phyloP scores from a whole-genome alignment of 2,113 vertebrate genomes.

The Cichladusa arquata region DNA sequence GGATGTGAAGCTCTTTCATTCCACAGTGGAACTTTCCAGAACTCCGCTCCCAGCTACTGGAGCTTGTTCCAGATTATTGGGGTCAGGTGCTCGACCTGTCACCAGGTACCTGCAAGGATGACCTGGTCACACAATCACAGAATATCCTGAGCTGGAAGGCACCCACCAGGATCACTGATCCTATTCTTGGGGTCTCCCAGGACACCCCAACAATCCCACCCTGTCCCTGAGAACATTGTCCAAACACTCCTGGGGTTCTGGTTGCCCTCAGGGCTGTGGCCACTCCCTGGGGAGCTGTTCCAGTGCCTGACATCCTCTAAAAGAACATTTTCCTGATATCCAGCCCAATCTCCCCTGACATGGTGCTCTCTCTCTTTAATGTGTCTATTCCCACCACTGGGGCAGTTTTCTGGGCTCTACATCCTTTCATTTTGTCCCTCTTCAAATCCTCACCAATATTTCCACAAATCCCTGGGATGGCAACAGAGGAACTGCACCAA shows the following conservation, averaged over 20 bases:
- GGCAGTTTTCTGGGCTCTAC: neutral
- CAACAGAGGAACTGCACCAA: neutral
- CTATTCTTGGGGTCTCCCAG: neutral
- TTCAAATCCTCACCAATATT: neutral
- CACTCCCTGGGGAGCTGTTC: neutral
- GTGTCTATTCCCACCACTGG: neutral
- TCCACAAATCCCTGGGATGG: neutral
- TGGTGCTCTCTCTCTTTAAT: neutral
- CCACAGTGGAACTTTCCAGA: neutral
- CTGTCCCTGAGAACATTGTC: neutral
- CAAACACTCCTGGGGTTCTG: neutral
- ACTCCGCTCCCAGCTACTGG: neutral
- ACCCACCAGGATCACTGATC: neutral
- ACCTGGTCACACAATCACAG: neutral
- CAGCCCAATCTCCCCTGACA: rapidly evolving
- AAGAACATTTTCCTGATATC: neutral
- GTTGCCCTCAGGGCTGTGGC: rapidly evolving
- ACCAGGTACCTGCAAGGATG: neutral
- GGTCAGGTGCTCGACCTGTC: neutral
- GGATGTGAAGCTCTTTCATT: neutral
- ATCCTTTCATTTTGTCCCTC: neutral
- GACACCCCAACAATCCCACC: neutral
- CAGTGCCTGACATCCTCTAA: neutral
- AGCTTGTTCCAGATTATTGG: neutral
- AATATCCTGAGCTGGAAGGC: neutral